Evolutionary conservation across 2,113 vertebrate genomes (phyloP).

Genomic region (Eudorcas thomsonii): DNA sequence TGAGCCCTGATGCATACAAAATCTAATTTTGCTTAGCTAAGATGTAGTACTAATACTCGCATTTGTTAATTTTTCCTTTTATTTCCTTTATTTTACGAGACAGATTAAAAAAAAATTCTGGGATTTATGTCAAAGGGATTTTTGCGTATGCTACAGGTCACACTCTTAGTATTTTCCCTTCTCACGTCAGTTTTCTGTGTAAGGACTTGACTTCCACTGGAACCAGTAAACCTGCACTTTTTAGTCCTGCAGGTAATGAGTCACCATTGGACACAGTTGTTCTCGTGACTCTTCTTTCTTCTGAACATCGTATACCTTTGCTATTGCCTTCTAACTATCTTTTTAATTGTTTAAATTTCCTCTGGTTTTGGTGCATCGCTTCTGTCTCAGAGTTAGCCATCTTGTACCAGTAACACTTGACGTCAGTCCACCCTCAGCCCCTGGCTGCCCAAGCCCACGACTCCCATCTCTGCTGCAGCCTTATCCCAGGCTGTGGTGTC

Average conservation of each 20-base stretch:
- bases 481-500: fast-evolving
- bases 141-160: background rate
- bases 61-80: background rate
- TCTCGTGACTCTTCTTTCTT: background rate
- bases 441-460: background rate
- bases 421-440: background rate
- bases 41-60: no score
- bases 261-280: background rate
- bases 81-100: background rate
- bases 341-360: conserved; percentile 38
- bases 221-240: background rate
- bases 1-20: no score
- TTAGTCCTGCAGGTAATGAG: background rate
- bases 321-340: background rate
- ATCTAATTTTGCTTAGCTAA: no score
- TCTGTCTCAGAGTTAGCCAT: conserved; percentile 39
- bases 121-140: background rate
- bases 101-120: background rate
- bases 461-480: background rate
- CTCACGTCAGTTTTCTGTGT: background rate
- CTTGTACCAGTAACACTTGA: background rate
- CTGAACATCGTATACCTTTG: conserved; percentile 30
- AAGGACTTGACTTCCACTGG: background rate
- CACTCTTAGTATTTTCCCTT: background rate
- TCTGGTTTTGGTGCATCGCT: background rate